phyloP scores from a whole-genome alignment of 2,888 invertebrate genomes.

The Heliconius erato region DNA sequence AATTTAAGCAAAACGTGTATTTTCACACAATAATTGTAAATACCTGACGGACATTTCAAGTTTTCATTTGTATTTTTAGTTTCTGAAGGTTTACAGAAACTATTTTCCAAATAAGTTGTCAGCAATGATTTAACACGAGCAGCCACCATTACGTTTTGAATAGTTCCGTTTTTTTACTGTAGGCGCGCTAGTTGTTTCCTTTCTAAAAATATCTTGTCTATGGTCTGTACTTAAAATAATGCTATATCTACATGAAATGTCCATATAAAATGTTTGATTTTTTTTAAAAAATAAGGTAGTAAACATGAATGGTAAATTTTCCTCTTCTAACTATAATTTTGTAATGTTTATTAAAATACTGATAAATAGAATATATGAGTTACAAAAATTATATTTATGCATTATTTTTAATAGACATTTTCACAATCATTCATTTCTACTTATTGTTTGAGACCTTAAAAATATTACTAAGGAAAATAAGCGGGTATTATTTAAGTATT shows the following conservation, averaged over 20 bases:
- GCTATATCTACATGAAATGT: neutral
- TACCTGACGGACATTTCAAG: constrained; percentile 63
- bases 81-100: constrained; percentile 73
- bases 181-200: constrained; percentile 33
- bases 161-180: constrained; percentile 42
- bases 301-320: no score
- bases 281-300: no score
- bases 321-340: no score
- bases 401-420: no score
- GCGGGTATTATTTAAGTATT: no score
- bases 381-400: no score
- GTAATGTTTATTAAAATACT: no score
- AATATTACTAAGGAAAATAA: no score
- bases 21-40: constrained; percentile 27
- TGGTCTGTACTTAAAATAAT: neutral
- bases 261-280: no score
- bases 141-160: constrained; percentile 80
- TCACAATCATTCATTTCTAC: no score
- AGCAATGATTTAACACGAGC: constrained; percentile 79
- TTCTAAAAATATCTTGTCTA: constrained; percentile 17
- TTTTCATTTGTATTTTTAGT: constrained; percentile 59
- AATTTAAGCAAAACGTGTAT: constrained; percentile 10
- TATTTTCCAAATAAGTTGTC: constrained; percentile 79
- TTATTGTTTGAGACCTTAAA: no score
- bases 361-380: no score